Conservation (phyloP, 2,113 vertebrate genomes). For the Hepsetus odoe region DNA sequence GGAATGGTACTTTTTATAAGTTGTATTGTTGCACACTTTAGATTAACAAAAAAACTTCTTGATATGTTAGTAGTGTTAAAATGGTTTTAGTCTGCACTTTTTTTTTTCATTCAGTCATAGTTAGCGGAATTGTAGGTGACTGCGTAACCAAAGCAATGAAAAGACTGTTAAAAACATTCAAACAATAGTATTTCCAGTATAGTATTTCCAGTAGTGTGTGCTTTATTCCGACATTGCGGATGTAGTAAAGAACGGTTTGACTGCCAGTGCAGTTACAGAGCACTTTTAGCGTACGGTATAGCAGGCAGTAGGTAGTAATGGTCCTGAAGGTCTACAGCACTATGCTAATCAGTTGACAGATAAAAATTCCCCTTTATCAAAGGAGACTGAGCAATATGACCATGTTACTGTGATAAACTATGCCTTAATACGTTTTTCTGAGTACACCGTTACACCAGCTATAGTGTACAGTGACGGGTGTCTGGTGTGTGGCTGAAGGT, state of each 20-base stretch:
- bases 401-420: no score
- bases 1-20: slow-evolving; percentile 1
- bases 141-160: slow-evolving; percentile 44
- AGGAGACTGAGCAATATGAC: neutral
- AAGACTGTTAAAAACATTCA: slow-evolving; percentile 29
- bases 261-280: neutral
- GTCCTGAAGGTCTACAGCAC: neutral
- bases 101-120: neutral
- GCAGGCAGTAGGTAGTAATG: neutral
- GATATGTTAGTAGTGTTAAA: slow-evolving; percentile 18
- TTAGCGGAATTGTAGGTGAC: slow-evolving; percentile 16
- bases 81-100: slow-evolving; percentile 35
- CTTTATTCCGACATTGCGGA: neutral
- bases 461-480: no score
- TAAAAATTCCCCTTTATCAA: neutral
- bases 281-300: neutral
- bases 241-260: neutral
- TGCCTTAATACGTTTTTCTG: no score
- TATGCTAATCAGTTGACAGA: neutral
- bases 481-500: no score
- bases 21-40: neutral
- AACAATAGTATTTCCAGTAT: neutral
- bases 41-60: slow-evolving; percentile 5
- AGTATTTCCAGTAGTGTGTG: slow-evolving; percentile 12
- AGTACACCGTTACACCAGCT: no score